Percentiles rank a stretch among this genome's conserved stretches.
Evolutionary conservation across 2,113 vertebrate species (phyloP).

Genomic region (Hippopotamus amphibius): DNA sequence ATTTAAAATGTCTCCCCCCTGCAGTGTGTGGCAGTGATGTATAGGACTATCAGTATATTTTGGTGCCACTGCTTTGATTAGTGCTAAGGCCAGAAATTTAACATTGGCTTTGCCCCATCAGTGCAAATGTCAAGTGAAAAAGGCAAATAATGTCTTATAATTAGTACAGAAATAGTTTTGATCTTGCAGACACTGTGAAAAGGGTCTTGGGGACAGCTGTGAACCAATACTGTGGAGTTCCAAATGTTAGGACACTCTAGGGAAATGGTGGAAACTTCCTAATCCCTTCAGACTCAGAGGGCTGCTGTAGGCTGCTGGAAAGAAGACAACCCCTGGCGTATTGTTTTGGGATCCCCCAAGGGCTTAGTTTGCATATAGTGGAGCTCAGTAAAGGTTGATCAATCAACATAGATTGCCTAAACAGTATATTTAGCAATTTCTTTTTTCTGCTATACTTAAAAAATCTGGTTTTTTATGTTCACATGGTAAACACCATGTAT

Average conservation of each 20-base stretch:
- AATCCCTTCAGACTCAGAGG: not conserved
- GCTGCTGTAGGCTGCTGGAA: not conserved
- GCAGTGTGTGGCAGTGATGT: not conserved
- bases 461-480: not conserved
- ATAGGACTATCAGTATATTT: not conserved
- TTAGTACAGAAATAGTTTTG: not conserved
- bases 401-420: not conserved
- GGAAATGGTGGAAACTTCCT: not conserved
- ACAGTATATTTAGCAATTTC: not conserved
- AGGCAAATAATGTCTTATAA: constrained; percentile 24
- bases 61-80: not conserved
- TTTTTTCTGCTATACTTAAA: not conserved
- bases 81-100: not conserved
- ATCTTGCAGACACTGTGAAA: constrained; percentile 1
- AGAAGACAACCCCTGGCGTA: not conserved
- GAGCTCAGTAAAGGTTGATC: not conserved
- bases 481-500: not conserved
- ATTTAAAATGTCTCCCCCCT: not conserved
- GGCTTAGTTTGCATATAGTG: not conserved
- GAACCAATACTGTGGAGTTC: not conserved
- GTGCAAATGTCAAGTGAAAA: constrained; percentile 35
- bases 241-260: constrained; percentile 1
- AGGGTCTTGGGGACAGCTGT: not conserved
- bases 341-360: not conserved
- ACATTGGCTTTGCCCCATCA: not conserved